Evolutionary conservation across 2,888 invertebrate species (phyloP), one percentile per base, ranked within the genome.

Genomic region (Drosophila paucipuncta): DNA sequence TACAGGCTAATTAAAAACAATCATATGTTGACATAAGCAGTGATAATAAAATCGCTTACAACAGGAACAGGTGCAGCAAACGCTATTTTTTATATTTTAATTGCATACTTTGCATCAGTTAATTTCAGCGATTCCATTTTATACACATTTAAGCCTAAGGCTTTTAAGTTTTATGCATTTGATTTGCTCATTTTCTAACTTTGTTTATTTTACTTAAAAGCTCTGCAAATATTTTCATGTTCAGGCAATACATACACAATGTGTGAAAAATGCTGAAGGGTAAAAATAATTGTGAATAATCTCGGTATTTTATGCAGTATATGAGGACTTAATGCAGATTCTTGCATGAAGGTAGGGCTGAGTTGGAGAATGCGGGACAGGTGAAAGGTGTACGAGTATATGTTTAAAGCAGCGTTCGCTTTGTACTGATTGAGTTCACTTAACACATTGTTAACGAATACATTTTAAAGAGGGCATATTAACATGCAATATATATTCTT

Each of bases 281-380:
- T 73, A 77, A 66, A 81, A 84, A 72, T 80, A 80, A 83, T 73
- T 75, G 73, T 69, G 71, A 80, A 75, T 80, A 75, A 68, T 61
- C 59, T 64, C 49, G 64, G 64, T 30, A 68, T 58, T 64, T 68
- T 58, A 59, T 62, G 67, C 55, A 18, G 35, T 52, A 35, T 68
- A 31, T 22, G 37, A 9, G 31, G n/a, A 5, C 0, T 25, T 11
- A 18, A 43, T n/a, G 37, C 39, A 4, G 37, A 31, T 39, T 9
- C 22, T 25, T 22, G 16, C 5, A 25, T 30, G 9, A 9, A 11
- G 5, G 7, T 2, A 7, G 9, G 9, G n/a, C 9, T 35, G 35
- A 7, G 3, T 6, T 18, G 2, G 2, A 25, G 11, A 11, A 9
- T 22, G 16, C 6, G 6, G 28, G 28, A 11, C 25, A 25, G 4